Evolutionary conservation across 2,888 invertebrate species (phyloP), one percentile per base, ranked within the genome.

Genomic region (Apocheima hispidaria): DNA sequence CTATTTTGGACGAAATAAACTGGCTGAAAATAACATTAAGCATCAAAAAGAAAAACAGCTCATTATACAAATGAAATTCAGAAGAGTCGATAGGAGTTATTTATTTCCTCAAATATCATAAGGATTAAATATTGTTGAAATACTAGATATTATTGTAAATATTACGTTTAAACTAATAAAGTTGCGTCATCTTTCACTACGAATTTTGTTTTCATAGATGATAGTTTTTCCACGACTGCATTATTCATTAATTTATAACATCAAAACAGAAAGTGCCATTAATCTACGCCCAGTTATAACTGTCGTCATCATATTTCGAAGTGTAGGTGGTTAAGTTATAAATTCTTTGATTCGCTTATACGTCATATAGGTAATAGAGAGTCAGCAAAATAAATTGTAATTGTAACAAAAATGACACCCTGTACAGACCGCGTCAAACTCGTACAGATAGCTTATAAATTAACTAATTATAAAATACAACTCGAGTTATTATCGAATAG

Each of bases 121-220:
- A n/a, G 9, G 5, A 6, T 2, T 12, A 41, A 1, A 4, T 38
- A 41, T 41, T 2, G 12, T 23, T 23, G 4, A 41, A 23, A 12
- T 6, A 6, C 41, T 6, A n/a, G 12, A 41, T 41, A n/a, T 12
- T n/a, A 28, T 18, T 18, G 28, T 53, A 23, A 44, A 28, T 40
- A 20, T 28, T 26, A 33, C 16, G 14, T 28, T 4, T n/a, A 41
- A 41, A 20, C 2, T 20, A 59, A 52, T 59, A 59, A 59, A 59
- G 21, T 40, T 52, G 9, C 16, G 20, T 38, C 20, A 46, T 28
- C 12, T 10, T 30, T 38, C 6, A 33, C 7, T 16, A 28, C 9
- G 26, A 7, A 28, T 44, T 59, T 52, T 30, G 18, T 46, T 51
- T 58, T 44, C 10, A 38, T 30, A 14, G 14, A 12, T 18, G 9